These are phyloP conservation scores for Gastrophysa polygoni DNA, from an alignment of 2,888 invertebrate species.

Conservation along the genomic window DNA sequence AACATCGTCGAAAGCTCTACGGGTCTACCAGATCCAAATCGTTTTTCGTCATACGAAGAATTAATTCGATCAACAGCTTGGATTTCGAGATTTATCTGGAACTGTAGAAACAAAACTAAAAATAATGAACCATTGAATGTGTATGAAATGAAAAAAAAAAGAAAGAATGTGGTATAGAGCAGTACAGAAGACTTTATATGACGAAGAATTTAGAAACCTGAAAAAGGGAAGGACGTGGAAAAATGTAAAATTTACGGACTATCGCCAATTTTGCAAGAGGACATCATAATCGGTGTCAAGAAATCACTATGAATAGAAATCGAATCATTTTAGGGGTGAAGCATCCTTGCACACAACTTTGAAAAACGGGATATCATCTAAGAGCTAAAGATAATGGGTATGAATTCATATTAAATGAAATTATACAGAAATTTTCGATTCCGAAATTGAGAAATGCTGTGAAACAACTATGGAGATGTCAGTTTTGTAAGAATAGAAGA, in stretches of 20 bases:
- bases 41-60: background rate
- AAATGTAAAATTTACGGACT: too few species aligned
- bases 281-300: too few species aligned
- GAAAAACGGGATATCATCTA: slow-evolving; percentile 1
- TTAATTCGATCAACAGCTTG: background rate
- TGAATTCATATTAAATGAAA: slow-evolving; percentile 2
- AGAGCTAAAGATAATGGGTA: background rate
- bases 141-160: background rate
- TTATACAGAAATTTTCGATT: slow-evolving; percentile 7
- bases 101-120: background rate
- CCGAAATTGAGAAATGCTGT: background rate
- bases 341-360: slow-evolving; percentile 7
- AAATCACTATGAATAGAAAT: background rate
- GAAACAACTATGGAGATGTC: slow-evolving; percentile 10
- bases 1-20: background rate
- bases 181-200: too few species aligned
- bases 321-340: background rate
- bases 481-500: slow-evolving; percentile 6
- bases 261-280: too few species aligned
- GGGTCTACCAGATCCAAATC: background rate
- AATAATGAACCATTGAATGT: background rate
- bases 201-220: too few species aligned
- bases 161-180: background rate
- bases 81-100: background rate
- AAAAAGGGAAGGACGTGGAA: too few species aligned